Percentiles rank a stretch among this genome's conserved stretches.
Evolutionary conservation across 2,888 invertebrate species (phyloP).

Genomic region (Ochropleura leucogaster): DNA sequence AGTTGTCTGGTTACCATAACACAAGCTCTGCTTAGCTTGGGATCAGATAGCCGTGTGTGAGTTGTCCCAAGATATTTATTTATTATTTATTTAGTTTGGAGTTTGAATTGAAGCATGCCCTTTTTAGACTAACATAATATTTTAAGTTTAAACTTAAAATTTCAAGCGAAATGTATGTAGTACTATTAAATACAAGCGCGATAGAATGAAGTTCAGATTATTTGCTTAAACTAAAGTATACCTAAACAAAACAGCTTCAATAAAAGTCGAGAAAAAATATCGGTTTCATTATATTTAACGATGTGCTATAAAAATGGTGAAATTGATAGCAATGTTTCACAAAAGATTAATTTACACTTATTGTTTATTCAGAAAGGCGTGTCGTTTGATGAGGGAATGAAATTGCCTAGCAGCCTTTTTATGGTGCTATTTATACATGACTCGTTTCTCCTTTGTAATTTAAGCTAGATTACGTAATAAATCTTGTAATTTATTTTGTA

Average conservation of each 20-base stretch:
- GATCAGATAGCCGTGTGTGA: too few relatives aligned
- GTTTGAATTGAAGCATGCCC: background rate
- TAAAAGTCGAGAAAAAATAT: constrained; percentile 28
- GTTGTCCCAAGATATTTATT: too few relatives aligned
- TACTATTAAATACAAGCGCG: background rate
- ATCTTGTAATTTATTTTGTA: background rate
- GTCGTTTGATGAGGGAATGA: constrained; percentile 16
- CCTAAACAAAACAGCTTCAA: background rate
- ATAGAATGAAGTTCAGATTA: background rate
- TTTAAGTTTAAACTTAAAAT: background rate
- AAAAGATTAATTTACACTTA: constrained; percentile 33
- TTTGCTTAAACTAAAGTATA: background rate
- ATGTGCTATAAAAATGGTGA: constrained; percentile 21
- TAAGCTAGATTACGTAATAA: background rate
- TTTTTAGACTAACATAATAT: too few relatives aligned
- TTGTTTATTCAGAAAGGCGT: constrained; percentile 35
- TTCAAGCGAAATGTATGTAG: background rate
- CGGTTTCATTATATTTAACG: constrained; percentile 27
- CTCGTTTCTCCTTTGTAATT: constrained; percentile 1
- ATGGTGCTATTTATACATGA: constrained; percentile 2
- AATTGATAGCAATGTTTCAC: constrained; percentile 35
- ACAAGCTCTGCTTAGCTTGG: too few relatives aligned
- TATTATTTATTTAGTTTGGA: too few relatives aligned
- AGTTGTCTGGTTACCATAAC: too few relatives aligned
- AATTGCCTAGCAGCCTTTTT: constrained; percentile 13